A percentile compares a stretch with the other conserved stretches of the same genome.
Evolutionary conservation across 1,140 invertebrate genomes (phyloP).

Genomic region (Drosophila repletoides): DNA sequence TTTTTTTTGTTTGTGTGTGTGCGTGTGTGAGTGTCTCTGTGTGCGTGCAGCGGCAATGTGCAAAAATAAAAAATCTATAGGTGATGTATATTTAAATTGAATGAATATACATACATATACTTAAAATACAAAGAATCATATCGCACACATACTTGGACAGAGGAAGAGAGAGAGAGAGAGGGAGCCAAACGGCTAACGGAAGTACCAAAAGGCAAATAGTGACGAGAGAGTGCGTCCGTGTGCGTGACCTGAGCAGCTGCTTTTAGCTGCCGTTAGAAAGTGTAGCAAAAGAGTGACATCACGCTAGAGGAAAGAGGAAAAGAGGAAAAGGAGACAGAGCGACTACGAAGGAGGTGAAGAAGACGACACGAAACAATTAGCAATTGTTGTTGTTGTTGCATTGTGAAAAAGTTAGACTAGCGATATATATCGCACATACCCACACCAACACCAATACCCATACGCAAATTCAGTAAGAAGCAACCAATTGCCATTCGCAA

Average conservation of each 20-base stretch:
- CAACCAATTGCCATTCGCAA: not conserved
- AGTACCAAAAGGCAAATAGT: conserved; percentile 50
- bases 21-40: conserved; percentile 26
- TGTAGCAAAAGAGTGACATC: conserved; percentile 72
- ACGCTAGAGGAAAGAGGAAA: no score
- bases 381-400: conserved; percentile 8
- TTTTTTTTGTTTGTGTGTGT: no score
- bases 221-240: conserved; percentile 52
- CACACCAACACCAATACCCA: no score
- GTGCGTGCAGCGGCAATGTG: conserved; percentile 64
- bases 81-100: conserved; percentile 73
- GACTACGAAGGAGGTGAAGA: not conserved
- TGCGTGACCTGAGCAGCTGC: conserved; percentile 42
- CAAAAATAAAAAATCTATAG: conserved; percentile 79
- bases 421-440: conserved; percentile 29
- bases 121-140: conserved; percentile 48
- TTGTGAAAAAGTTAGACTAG: conserved; percentile 21
- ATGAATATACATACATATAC: conserved; percentile 64
- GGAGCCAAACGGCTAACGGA: conserved; percentile 54
- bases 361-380: conserved; percentile 27
- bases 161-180: not conserved
- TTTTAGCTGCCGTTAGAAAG: conserved; percentile 52
- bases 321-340: no score
- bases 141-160: conserved; percentile 5
- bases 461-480: conserved; percentile 17